Conservation (phyloP, 2,888 invertebrate species). For the Caenorhabditis panamensis region DNA sequence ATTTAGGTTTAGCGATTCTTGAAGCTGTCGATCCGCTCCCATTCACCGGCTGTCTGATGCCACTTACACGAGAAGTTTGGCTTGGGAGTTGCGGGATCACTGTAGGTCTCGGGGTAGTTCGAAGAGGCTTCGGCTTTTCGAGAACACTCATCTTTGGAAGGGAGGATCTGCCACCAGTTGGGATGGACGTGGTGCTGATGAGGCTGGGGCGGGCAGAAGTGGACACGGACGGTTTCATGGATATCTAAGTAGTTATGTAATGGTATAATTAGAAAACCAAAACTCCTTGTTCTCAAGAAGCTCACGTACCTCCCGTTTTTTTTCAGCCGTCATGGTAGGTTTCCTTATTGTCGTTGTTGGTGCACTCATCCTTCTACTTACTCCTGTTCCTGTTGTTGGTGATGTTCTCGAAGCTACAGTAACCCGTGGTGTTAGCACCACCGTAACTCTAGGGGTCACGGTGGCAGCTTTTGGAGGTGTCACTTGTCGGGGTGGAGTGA, state of each 20-base stretch:
- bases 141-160: slow-evolving; percentile 59
- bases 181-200: slow-evolving; percentile 50
- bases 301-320: slow-evolving; percentile 45
- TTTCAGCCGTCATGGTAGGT: slow-evolving; percentile 53
- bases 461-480: not conserved
- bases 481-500: slow-evolving; percentile 11
- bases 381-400: not conserved
- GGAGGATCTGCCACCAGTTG: slow-evolving; percentile 14
- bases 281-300: not conserved
- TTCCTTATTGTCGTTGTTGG: slow-evolving; percentile 35
- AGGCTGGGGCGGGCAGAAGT: slow-evolving; percentile 59
- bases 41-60: not conserved
- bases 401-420: slow-evolving; percentile 18
- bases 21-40: not conserved
- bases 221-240: slow-evolving; percentile 57
- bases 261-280: no score
- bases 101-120: slow-evolving; percentile 39
- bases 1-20: slow-evolving; percentile 2
- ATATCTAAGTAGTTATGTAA: no score
- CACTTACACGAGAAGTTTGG: not conserved
- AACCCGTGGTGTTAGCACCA: slow-evolving; percentile 17
- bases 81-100: slow-evolving; percentile 17
- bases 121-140: slow-evolving; percentile 58
- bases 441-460: not conserved
- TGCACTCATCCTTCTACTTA: slow-evolving; percentile 47